phyloP scores from a whole-genome alignment of 92 coral and sea anemone genomes.

The Zoanthus sociatus region DNA sequence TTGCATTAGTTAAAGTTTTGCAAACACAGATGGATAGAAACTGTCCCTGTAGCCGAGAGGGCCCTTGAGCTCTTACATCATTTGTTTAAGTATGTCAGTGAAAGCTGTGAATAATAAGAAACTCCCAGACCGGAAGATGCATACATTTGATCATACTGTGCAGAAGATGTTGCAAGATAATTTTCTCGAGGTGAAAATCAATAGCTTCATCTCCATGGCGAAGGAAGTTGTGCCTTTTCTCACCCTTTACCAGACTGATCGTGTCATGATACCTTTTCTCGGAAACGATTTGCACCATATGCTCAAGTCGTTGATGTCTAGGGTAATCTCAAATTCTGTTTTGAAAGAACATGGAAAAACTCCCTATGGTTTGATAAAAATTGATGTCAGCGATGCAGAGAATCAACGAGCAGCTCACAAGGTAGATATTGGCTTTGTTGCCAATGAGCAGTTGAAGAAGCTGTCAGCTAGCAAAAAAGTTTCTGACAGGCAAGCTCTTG shows the following conservation, averaged over 20 bases:
- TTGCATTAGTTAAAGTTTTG: constrained; percentile 18
- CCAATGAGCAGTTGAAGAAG: constrained; percentile 47
- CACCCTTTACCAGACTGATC: constrained; percentile 43
- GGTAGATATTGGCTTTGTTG: constrained; percentile 48
- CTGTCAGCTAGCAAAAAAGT: constrained; percentile 42
- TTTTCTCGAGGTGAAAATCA: constrained; percentile 36
- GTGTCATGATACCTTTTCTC: constrained; percentile 35
- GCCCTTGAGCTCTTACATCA: constrained; percentile 45
- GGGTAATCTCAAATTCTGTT: constrained; percentile 39
- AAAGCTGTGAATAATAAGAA: constrained; percentile 33
- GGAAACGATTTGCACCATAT: constrained; percentile 39
- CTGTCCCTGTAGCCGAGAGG: constrained; percentile 48
- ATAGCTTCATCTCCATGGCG: constrained; percentile 41
- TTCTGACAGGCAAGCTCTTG: constrained; percentile 40
- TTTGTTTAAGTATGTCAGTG: not conserved
- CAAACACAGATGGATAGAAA: constrained; percentile 29
- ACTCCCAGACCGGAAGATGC: constrained; percentile 25
- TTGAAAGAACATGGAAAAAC: constrained; percentile 46
- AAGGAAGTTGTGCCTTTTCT: constrained; percentile 44
- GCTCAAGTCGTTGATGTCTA: constrained; percentile 42
- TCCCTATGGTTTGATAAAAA: not conserved
- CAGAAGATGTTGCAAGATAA: constrained; percentile 30
- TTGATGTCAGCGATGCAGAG: constrained; percentile 34
- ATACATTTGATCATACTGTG: constrained; percentile 33
- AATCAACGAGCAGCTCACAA: constrained; percentile 40